These are phyloP conservation scores for Thyatira batis DNA, from an alignment of 2,888 invertebrate genomes.

Conservation along the genomic window DNA sequence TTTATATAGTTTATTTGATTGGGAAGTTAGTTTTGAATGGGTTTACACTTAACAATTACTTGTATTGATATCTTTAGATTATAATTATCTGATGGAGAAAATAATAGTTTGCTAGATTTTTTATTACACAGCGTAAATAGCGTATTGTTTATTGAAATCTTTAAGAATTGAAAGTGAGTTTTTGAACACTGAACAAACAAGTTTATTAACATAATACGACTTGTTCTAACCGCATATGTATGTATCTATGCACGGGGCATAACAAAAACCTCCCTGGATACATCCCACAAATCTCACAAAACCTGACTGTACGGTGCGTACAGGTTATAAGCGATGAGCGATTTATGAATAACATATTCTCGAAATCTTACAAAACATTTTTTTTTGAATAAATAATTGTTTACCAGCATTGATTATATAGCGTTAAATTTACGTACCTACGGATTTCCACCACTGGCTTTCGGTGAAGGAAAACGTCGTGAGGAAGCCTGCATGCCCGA, in stretches of 20 bases:
- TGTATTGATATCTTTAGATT: background rate
- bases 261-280: slow-evolving; percentile 29
- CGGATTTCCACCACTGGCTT: no score
- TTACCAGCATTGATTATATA: no score
- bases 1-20: background rate
- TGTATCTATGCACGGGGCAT: slow-evolving; percentile 25
- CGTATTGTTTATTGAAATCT: no score
- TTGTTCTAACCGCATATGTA: slow-evolving; percentile 21
- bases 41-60: background rate
- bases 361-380: no score
- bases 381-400: no score
- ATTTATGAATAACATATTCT: background rate
- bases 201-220: background rate
- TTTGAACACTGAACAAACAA: background rate
- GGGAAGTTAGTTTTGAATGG: background rate
- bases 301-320: slow-evolving; percentile 14
- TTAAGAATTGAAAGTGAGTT: background rate
- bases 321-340: slow-evolving; percentile 14
- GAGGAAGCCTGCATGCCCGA: no score
- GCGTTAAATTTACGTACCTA: no score
- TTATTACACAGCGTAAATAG: no score
- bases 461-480: no score
- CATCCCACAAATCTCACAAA: slow-evolving; percentile 36
- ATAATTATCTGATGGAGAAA: background rate
- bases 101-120: no score